Conservation (phyloP, 2,113 vertebrate genomes). For the Procavia capensis region DNA sequence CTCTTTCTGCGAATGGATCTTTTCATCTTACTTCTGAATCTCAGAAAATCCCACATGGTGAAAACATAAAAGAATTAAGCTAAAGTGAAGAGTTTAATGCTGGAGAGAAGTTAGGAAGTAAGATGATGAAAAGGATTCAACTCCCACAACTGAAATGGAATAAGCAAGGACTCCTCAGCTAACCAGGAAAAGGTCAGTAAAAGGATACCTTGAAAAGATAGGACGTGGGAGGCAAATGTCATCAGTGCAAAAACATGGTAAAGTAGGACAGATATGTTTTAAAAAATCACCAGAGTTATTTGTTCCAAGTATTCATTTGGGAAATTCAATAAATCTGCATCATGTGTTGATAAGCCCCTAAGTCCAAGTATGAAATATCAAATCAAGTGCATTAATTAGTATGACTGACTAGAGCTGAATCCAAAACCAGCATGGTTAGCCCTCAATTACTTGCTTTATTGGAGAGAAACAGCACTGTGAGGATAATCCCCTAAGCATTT, state of each 20-base stretch:
- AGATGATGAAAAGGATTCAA: constrained; percentile 3
- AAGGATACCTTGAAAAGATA: background rate
- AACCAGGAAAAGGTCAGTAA: background rate
- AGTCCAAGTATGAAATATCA: constrained; percentile 71
- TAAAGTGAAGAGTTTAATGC: background rate
- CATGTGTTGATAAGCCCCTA: constrained; percentile 70
- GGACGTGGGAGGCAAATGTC: background rate
- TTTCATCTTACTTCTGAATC: constrained; percentile 21
- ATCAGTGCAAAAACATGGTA: background rate
- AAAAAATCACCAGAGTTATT: constrained; percentile 53
- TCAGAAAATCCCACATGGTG: background rate
- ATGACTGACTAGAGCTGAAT: constrained; percentile 53
- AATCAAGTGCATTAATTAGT: constrained; percentile 75
- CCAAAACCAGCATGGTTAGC: constrained; percentile 69
- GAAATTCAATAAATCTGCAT: constrained; percentile 75
- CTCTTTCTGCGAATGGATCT: background rate
- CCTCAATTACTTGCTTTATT: constrained; percentile 78
- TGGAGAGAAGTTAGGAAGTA: background rate
- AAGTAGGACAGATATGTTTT: constrained; percentile 20
- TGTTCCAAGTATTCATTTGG: constrained; percentile 53
- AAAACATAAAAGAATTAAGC: constrained; percentile 26
- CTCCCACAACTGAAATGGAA: background rate
- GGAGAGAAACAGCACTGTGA: constrained; percentile 61
- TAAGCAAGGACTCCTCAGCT: background rate
- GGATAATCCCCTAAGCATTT: constrained; percentile 61